Base-by-base conservation (phyloP, 1,140 invertebrate species). In the Diachasma alloeum region DNA sequence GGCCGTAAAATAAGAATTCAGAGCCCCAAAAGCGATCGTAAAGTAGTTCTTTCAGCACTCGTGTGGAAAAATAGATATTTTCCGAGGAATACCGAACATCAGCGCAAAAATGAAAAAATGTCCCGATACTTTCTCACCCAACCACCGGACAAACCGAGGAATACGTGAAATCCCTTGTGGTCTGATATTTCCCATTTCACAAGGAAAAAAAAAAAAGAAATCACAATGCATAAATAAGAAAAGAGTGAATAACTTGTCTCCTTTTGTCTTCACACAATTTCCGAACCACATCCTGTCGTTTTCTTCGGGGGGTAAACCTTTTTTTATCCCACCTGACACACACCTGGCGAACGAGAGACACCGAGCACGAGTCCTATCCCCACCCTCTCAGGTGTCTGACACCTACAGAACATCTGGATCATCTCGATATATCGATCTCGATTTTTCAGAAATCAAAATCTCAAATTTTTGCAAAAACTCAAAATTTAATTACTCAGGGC, bases 251-350 rank as follows among this genome's bases (percentile, higher is more conserved):
- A 24, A 56, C 46, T 53, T 53, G 31, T 53, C 46, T 26, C 48
- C 44, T 31, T 48, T 37, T 53, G 31, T 26, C 17, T 48, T 46
- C 15, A 15, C 5, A 72, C 13, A 31, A 26, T 56, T 46, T 19
- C 36, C 66, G 42, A 69, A 69, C 66, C 66, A 75, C 74, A 75
- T 75, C 74, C 74, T 75, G 74, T 17, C 72, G 67, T 75, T 39
- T 56, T 70, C 26, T 70, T 66, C 59, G 17, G 44, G 19, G 13
- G 31, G 31, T 56, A 37, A 17, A 56, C 48, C 26, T 56, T 72
- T 56, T 71, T 71, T 37, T 19, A 19, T 36, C 44, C 31, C 74
- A 75, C 74, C 74, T 75, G 74, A 75, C 74, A 70, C 31, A 48
- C 74, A 75, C 74, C 74, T 75, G 74, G 74, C 31, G 19, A 69